Evolutionary conservation across 1,140 invertebrate species (phyloP).

Genomic region (Drosophila ambigua): DNA sequence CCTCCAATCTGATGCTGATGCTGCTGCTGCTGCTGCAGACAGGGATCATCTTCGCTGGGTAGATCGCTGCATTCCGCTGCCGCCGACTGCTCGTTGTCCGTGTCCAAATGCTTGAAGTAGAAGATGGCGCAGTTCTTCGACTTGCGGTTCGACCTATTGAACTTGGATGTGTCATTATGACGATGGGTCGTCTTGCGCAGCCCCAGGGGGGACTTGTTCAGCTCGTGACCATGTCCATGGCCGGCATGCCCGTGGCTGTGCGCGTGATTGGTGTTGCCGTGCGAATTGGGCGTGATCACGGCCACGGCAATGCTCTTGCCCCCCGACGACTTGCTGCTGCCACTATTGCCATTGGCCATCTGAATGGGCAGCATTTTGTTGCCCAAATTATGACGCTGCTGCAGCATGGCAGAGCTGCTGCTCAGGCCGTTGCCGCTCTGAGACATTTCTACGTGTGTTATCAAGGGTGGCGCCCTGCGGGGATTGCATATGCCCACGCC

Average conservation of each 20-base stretch:
- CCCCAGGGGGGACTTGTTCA: slow-evolving; percentile 66
- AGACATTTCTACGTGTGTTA: slow-evolving; percentile 19
- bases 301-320: slow-evolving; percentile 77
- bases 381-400: slow-evolving; percentile 30
- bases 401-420: slow-evolving; percentile 30
- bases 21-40: slow-evolving; percentile 1
- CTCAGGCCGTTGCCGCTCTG: slow-evolving; percentile 34
- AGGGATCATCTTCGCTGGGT: slow-evolving; percentile 49
- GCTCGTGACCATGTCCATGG: slow-evolving; percentile 47
- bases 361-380: slow-evolving; percentile 61
- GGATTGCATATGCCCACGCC: slow-evolving; percentile 2
- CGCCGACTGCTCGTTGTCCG: slow-evolving; percentile 88
- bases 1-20: background rate
- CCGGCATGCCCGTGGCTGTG: slow-evolving; percentile 19
- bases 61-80: slow-evolving; percentile 68
- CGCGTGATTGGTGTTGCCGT: slow-evolving; percentile 41
- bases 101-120: slow-evolving; percentile 93
- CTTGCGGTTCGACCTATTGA: slow-evolving; percentile 89
- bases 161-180: slow-evolving; percentile 85
- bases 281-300: slow-evolving; percentile 73
- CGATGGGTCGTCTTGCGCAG: slow-evolving; percentile 82
- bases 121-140: slow-evolving; percentile 92
- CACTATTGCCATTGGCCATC: slow-evolving; percentile 19
- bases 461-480: slow-evolving; percentile 13
- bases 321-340: slow-evolving; percentile 30